Base-by-base conservation (phyloP, 2,113 vertebrate species). In the Psilopsiagon aymara region DNA sequence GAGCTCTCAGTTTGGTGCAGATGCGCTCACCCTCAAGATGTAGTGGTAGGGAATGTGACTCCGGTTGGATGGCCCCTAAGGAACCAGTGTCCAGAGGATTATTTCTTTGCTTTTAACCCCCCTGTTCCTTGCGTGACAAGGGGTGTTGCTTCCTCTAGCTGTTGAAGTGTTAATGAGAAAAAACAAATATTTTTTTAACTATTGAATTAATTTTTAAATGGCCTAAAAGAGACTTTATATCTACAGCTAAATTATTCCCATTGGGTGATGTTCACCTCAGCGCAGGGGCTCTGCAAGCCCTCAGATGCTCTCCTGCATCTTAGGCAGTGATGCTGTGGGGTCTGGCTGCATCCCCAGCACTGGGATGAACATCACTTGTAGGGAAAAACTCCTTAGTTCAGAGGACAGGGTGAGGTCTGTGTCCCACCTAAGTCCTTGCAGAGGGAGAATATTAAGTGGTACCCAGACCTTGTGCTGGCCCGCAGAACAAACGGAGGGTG, bases 151-250 rank as follows among this genome's bases (percentile, higher is more conserved):
- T 92, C 78, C 92, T 89, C 71, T 84, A 92, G 91, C 92, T 88
- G 83, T 67, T 71, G 24, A 86, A 87, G 73, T 41, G 62, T 85
- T 60, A 47, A 47, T 37, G 83, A 89, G 82, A 17, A 63, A 69
- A 93, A 25, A 52, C 47, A 55, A 88, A 14, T 92, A 94, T 96
- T 94, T 96, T 96, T 96, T 94, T 81, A 95, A 95, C 73, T 77
- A 88, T 37, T 79, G 73, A 91, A 83, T 96, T 93, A 21, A 86
- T 89, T 97, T 90, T 93, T 91, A 92, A 86, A 66, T 47, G 82
- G 87, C 91, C 85, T 96, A 46, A 46, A 74, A 83, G 89, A 94
- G 70, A 77, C 74, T 95, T 94, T 92, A 24, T 95, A 88, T 33
- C 82, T 76, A 2, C 51, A 17, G 9, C 62, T 10, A 47, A 77